These are phyloP conservation scores for Oxygymnocypris stewartii DNA, from an alignment of 2,113 vertebrate species.

Conservation along the genomic window DNA sequence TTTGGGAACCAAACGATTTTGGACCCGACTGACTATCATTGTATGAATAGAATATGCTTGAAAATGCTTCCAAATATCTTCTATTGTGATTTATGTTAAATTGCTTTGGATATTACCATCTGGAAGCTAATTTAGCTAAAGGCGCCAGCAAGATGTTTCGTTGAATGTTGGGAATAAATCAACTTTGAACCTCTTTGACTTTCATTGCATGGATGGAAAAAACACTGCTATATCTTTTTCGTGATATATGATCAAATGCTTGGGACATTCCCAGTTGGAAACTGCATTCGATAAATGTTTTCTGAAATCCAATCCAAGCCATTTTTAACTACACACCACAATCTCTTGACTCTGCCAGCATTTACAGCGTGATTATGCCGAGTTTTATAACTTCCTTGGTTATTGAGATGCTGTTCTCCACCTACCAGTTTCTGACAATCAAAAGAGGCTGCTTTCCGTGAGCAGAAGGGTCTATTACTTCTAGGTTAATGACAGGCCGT, in stretches of 20 bases:
- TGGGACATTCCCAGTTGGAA: neutral
- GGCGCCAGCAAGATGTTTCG: neutral
- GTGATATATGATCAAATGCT: neutral
- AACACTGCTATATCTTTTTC: neutral
- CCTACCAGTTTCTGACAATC: constrained; percentile 16
- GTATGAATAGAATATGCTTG: neutral
- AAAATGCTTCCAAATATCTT: neutral
- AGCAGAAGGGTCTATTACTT: constrained; percentile 17
- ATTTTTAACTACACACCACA: neutral
- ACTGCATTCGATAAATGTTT: neutral
- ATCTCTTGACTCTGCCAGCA: neutral
- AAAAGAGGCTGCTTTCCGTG: neutral
- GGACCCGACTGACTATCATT: neutral
- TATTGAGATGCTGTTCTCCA: neutral
- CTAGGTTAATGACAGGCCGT: constrained; percentile 24
- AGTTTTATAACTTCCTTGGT: neutral
- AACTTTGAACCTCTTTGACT: neutral
- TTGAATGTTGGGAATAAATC: neutral
- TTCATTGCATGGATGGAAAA: neutral
- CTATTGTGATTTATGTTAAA: neutral
- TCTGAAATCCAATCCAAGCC: neutral
- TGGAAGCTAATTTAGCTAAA: neutral
- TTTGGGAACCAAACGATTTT: neutral
- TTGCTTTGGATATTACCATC: neutral
- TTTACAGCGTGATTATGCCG: neutral